Evolutionary conservation across 2,797 vertebrate species (phyloP).

Genomic region (Rachycentron canadum): DNA sequence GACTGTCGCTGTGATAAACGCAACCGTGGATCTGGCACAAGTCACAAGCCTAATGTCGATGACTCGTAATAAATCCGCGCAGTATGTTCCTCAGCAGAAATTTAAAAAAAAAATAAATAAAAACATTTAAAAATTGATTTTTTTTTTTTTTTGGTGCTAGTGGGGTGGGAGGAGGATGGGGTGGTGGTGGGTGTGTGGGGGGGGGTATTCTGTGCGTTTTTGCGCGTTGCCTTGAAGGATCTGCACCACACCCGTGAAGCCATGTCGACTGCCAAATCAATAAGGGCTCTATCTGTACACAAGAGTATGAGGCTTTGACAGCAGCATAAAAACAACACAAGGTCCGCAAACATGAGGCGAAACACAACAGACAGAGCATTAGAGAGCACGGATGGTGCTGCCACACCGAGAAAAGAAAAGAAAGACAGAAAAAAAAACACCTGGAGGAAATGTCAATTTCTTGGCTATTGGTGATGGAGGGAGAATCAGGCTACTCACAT

Average conservation of each 20-base stretch:
- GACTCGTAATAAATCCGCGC: background rate
- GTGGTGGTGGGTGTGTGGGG: too few relatives aligned
- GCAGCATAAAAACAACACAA: slow-evolving; percentile 6
- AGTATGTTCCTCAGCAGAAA: background rate
- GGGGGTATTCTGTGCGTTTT: slow-evolving; percentile 59
- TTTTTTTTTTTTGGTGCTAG: background rate
- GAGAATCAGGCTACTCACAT: slow-evolving; percentile 68
- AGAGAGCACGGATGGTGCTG: background rate
- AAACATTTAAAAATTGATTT: background rate
- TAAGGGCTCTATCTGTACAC: slow-evolving; percentile 60
- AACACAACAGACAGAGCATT: slow-evolving; percentile 14
- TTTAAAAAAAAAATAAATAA: background rate
- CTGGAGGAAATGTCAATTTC: slow-evolving; percentile 42
- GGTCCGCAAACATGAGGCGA: background rate
- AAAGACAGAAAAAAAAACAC: slow-evolving; percentile 22
- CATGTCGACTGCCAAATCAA: slow-evolving; percentile 83
- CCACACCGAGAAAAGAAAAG: slow-evolving; percentile 29
- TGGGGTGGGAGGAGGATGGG: too few relatives aligned
- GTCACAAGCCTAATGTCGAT: slow-evolving; percentile 12
- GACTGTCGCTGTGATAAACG: slow-evolving; percentile 61
- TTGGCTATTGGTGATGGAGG: slow-evolving; percentile 32
- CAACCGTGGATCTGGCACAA: slow-evolving; percentile 36
- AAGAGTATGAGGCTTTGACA: slow-evolving; percentile 21
- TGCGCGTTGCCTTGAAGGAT: slow-evolving; percentile 74
- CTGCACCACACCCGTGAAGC: slow-evolving; percentile 88